These are phyloP conservation scores for Notocelia uddmanniana DNA, from an alignment of 2,888 invertebrate species.

Conservation along the genomic window DNA sequence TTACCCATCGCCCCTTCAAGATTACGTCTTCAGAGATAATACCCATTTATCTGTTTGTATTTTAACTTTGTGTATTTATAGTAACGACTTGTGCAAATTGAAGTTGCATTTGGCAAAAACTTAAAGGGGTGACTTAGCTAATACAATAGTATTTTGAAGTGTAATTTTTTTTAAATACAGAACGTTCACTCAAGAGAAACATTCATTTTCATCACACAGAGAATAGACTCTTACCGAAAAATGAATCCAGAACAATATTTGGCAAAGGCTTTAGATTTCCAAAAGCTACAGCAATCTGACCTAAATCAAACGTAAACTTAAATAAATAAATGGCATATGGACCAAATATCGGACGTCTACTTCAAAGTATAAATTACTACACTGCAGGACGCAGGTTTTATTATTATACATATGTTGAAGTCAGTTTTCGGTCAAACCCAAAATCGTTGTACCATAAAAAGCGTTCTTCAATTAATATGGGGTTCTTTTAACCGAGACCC, in stretches of 20 bases:
- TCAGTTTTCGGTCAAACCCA: slow-evolving; percentile 9
- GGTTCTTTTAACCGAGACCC: slow-evolving; percentile 25
- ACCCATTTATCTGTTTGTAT: slow-evolving; percentile 13
- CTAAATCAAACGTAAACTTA: too few species aligned
- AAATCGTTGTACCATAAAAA: slow-evolving; percentile 8
- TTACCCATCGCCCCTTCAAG: slow-evolving; percentile 10
- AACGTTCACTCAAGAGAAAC: too few species aligned
- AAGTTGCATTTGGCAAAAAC: not conserved
- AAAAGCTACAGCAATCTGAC: too few species aligned
- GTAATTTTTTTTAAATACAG: not conserved
- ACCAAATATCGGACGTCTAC: too few species aligned
- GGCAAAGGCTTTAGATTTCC: too few species aligned
- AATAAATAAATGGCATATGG: too few species aligned
- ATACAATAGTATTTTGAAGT: not conserved
- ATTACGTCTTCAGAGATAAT: not conserved
- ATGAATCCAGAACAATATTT: too few species aligned
- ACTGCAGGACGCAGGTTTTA: too few species aligned
- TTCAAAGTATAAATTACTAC: too few species aligned
- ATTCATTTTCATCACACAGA: too few species aligned
- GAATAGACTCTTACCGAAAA: too few species aligned
- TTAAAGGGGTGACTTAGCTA: not conserved
- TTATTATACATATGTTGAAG: too few species aligned
- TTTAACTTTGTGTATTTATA: slow-evolving; percentile 5
- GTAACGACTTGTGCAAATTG: slow-evolving; percentile 12
- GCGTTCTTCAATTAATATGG: slow-evolving; percentile 23